Evolutionary conservation across 2,113 vertebrate genomes (phyloP), one percentile per base, ranked within the genome.

Genomic region (Oenanthe melanoleuca): DNA sequence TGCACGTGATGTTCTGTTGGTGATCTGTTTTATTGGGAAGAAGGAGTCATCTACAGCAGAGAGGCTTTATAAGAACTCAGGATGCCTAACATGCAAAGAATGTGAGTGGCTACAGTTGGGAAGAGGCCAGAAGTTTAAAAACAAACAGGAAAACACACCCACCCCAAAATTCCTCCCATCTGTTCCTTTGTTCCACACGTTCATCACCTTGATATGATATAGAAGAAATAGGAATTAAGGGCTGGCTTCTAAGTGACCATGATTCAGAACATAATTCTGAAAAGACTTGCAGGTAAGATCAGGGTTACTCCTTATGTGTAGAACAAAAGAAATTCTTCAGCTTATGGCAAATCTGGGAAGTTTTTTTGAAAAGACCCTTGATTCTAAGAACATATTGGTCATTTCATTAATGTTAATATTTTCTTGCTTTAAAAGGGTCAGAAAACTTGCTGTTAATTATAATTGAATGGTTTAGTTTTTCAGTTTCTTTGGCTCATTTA

Each of bases 261-360:
- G 60, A 91, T 92, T 87, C 44, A 60, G 52, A 67, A 66, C 10
- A 42, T 53, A 89, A 61, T 67, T 86, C 50, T 34, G 21, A 50
- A 67, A 61, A 50, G 73, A 25, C 60, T 64, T 78, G 34, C 23
- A 52, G 83, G 57, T 91, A 91, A 91, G 28, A 78, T 92, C 56
- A 56, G 49, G 40, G 42, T 89, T 92, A 60, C 37, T 91, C 65
- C 65, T 78, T 81, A 52, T 15, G 6, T 38, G 50, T 40, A 31
- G 40, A 81, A 85, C 61, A 89, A 89, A 89, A 87, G 44, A 22
- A 89, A 84, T 84, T 92, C 25, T 78, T 70, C 47, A 82, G 55
- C 50, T 61, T 90, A 69, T 80, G 70, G 52, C 24, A 64, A 86
- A 92, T 37, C 22, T 71, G 53, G 40, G 24, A 14, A 23, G 4